Percentiles rank a stretch among this genome's conserved stretches.
Conservation (phyloP, 2,888 invertebrate genomes). For the Dichetophora obliterata region DNA sequence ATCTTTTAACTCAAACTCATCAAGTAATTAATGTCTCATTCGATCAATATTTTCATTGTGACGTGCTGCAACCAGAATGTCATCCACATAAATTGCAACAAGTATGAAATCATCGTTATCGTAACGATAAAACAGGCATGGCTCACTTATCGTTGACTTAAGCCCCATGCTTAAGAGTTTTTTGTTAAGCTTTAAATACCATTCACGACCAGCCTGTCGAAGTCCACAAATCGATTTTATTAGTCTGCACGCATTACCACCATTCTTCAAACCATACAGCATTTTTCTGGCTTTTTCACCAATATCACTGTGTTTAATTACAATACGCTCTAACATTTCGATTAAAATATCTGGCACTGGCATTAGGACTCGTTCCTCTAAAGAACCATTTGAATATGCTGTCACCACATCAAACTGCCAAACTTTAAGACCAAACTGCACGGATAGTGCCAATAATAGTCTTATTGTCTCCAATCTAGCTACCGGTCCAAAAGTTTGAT, state of each 20-base stretch:
- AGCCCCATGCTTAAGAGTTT: constrained; percentile 38
- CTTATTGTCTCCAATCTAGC: constrained; percentile 41
- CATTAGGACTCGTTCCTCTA: constrained; percentile 42
- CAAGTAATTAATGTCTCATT: too few relatives aligned
- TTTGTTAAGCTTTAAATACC: neutral
- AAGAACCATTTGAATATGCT: neutral
- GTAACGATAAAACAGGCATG: constrained; percentile 42
- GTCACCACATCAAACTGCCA: constrained; percentile 15
- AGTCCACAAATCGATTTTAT: constrained; percentile 41
- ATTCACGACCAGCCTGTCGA: constrained; percentile 28
- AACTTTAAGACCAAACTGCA: constrained; percentile 34
- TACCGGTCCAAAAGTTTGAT: constrained; percentile 43
- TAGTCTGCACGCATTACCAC: constrained; percentile 40
- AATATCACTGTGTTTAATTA: constrained; percentile 1
- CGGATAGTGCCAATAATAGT: constrained; percentile 41
- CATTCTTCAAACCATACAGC: constrained; percentile 14
- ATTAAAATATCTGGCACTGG: constrained; percentile 37
- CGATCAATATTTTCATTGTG: too few relatives aligned
- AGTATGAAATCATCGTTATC: constrained; percentile 15
- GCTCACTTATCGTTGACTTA: constrained; percentile 35
- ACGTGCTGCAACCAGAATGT: too few relatives aligned
- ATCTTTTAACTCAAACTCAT: too few relatives aligned
- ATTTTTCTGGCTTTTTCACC: constrained; percentile 28
- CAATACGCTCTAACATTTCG: constrained; percentile 39
- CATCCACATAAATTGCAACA: constrained; percentile 39